Evolutionary conservation across 2,797 vertebrate genomes (phyloP).

Genomic region (Squalus acanthias): DNA sequence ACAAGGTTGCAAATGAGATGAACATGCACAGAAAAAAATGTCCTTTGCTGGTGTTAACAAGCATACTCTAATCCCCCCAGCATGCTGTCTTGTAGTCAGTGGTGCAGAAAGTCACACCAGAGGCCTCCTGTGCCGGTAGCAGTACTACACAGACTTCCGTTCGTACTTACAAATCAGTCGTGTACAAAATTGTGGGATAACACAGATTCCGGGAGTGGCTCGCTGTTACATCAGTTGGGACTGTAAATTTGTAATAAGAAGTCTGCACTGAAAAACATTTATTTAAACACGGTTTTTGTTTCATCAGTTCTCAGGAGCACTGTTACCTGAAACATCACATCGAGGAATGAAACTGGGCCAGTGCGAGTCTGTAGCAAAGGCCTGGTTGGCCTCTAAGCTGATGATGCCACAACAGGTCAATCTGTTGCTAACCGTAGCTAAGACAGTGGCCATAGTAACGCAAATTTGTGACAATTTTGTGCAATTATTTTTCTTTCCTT

Average conservation of each 20-base stretch:
- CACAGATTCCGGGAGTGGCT: background rate
- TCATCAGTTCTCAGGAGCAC: background rate
- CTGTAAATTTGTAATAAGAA: background rate
- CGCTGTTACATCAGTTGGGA: background rate
- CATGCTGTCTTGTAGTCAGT: background rate
- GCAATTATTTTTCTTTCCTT: background rate
- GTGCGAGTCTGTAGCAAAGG: background rate
- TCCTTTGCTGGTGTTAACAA: background rate
- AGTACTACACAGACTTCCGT: background rate
- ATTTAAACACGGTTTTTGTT: background rate
- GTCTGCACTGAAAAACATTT: background rate
- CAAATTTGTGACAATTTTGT: background rate
- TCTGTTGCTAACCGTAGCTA: background rate
- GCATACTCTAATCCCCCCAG: background rate
- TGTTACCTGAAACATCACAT: background rate
- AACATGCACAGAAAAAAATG: background rate
- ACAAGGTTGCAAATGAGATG: background rate
- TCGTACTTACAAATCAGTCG: background rate
- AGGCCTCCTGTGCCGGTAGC: background rate
- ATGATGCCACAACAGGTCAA: background rate
- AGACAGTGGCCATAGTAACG: background rate
- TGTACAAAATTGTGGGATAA: background rate
- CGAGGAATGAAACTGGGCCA: background rate
- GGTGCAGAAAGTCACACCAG: background rate
- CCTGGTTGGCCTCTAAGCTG: too few relatives aligned